phyloP scores from a whole-genome alignment of 2,797 vertebrate genomes.

The Sardinella longiceps region DNA sequence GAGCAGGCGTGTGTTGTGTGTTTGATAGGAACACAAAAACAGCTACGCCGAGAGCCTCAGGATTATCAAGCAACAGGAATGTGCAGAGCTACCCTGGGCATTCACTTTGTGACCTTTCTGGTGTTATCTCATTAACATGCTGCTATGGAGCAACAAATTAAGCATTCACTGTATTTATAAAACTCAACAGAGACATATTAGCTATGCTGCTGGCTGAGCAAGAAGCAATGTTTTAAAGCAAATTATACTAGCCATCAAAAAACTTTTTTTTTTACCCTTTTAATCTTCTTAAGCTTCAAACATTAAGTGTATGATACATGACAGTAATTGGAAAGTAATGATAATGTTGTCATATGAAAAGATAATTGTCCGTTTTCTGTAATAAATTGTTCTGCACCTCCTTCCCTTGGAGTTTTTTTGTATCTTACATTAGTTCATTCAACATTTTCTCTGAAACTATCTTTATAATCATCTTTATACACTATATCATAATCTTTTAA shows the following conservation, averaged over 20 bases:
- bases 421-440: too few relatives aligned
- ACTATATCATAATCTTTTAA: too few relatives aligned
- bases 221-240: background rate
- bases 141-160: background rate
- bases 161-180: background rate
- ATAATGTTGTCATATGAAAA: background rate
- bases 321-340: too few relatives aligned
- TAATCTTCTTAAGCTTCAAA: background rate
- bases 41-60: background rate
- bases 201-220: background rate
- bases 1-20: background rate
- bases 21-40: background rate
- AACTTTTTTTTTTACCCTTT: background rate
- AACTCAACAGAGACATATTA: background rate
- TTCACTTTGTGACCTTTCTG: constrained; percentile 5
- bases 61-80: background rate
- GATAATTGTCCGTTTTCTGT: background rate
- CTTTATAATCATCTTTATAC: too few relatives aligned
- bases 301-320: background rate
- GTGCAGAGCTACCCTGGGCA: background rate
- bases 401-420: too few relatives aligned
- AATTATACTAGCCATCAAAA: background rate
- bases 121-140: background rate
- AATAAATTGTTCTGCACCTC: background rate
- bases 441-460: too few relatives aligned